Conservation (phyloP, 2,113 vertebrate species). For the Equus przewalskii region DNA sequence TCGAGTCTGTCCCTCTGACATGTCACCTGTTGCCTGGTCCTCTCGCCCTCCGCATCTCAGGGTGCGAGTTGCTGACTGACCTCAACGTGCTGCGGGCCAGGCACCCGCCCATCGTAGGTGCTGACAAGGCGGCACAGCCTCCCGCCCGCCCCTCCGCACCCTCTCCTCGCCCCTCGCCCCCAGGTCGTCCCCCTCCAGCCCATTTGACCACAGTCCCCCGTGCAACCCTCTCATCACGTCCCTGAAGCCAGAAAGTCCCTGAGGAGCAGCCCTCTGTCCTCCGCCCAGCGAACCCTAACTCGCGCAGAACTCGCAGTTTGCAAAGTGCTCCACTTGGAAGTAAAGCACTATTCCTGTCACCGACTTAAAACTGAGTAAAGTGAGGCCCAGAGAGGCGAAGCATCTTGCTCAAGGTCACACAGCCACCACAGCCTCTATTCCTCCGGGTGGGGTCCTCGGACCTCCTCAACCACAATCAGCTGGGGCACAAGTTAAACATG, state of each 20-base stretch:
- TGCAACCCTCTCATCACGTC: not conserved
- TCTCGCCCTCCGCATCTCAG: not conserved
- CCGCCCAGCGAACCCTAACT: not conserved
- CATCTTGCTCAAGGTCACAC: not conserved
- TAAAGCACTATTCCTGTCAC: not conserved
- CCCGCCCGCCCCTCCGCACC: rapidly evolving
- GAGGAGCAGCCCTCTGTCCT: not conserved
- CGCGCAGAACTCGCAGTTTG: rapidly evolving
- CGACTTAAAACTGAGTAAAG: not conserved
- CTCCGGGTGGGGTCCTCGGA: not conserved
- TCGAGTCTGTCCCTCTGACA: not conserved
- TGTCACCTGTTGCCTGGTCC: not conserved
- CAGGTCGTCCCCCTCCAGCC: not conserved
- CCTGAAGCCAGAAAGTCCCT: too few relatives aligned
- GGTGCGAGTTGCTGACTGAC: not conserved
- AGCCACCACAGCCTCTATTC: not conserved
- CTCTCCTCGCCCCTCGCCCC: not conserved
- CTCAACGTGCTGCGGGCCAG: rapidly evolving
- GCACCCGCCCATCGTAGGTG: not conserved
- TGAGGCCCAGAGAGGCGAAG: not conserved
- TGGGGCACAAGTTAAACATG: not conserved
- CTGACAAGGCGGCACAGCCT: not conserved
- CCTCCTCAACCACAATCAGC: not conserved
- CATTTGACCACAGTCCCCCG: not conserved
- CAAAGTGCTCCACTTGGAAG: rapidly evolving